Evolutionary conservation across 2,888 invertebrate genomes (phyloP), one percentile per base, ranked within the genome.

Genomic region (Amphiduros pacificus): DNA sequence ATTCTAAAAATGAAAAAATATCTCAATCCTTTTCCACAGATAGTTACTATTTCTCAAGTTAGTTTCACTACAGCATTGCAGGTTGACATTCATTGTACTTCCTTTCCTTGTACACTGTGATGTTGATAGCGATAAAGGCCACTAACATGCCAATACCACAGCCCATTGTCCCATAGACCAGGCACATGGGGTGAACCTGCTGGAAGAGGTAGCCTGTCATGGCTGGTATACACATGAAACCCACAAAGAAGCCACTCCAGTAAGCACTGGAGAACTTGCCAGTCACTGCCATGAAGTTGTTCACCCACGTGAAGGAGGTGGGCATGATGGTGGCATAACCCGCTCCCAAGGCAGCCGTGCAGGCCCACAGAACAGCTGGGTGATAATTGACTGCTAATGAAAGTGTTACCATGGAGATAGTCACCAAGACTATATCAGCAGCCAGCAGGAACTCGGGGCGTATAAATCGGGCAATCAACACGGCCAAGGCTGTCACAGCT

Each of bases 241-340:
- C 84, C 20, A 81, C 57, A 1, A 82, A 79, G 6, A 80, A 82
- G 0, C 82, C 83, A 6, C 80, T 68, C n/a, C 82, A 76, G 60
- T 84, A 78, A 14, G 80, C 73, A 11, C 82, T 79, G 2, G 82
- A 81, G 2, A 82, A 77, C 65, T 79, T 79, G 22, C 84, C 83
- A 0, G 81, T 79, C 11, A 84, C 72, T 26, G 76, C 77, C 56
- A 83, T 77, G 64, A 81, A 80, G 22, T 74, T 72, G 64, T 84
- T 82, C 3, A 82, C 74, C 83, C 84, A 84, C 2, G 80, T 74
- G 22, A 83, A 75, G 24, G 78, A 76, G 0, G 82, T 77, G 4
- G 84, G 84, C 64, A 84, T 83, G 14, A 83, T 75, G 5, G 83
- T 82, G 0, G 84, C 83, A 73, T 83, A 77, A 24, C 84, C 84